Conservation (phyloP, 2,113 vertebrate species). For the Halcyon malimbica region DNA sequence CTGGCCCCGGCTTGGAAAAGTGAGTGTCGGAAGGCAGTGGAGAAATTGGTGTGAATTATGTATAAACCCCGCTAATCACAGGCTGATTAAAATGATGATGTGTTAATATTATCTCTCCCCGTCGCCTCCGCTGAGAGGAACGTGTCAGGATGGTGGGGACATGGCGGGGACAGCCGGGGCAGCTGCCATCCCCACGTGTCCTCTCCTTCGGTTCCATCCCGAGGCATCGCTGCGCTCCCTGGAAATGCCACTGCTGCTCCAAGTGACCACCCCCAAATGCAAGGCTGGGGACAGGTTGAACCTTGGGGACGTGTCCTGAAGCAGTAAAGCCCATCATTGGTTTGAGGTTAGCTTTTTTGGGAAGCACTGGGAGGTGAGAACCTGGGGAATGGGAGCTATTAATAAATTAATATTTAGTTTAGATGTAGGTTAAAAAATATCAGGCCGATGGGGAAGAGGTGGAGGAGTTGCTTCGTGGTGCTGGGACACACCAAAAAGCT, state of each 20-base stretch:
- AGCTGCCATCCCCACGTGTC: neutral
- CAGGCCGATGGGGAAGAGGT: fast-evolving
- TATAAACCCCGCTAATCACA: constrained; percentile 6
- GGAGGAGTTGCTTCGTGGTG: neutral
- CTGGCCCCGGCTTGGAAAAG: neutral
- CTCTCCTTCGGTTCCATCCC: fast-evolving
- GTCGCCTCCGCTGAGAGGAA: neutral
- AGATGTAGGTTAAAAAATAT: neutral
- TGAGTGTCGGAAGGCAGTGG: neutral
- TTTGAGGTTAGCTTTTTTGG: constrained; percentile 39
- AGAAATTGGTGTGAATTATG: constrained; percentile 7
- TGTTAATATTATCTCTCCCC: constrained; percentile 9
- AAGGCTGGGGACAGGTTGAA: neutral
- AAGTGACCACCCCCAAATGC: neutral
- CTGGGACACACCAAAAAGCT: neutral
- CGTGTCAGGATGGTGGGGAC: neutral
- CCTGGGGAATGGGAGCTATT: constrained; percentile 29
- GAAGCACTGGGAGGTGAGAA: constrained; percentile 11
- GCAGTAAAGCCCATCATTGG: neutral
- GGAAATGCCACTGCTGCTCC: fast-evolving
- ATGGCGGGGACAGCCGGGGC: neutral
- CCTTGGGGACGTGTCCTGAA: fast-evolving
- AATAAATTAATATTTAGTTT: neutral
- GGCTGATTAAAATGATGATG: constrained; percentile 54
- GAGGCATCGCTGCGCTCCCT: fast-evolving